Percentiles rank a stretch among this genome's conserved stretches.
These are phyloP conservation scores for Drosophila saltans DNA, from an alignment of 1,140 invertebrate species.

Conservation along the genomic window DNA sequence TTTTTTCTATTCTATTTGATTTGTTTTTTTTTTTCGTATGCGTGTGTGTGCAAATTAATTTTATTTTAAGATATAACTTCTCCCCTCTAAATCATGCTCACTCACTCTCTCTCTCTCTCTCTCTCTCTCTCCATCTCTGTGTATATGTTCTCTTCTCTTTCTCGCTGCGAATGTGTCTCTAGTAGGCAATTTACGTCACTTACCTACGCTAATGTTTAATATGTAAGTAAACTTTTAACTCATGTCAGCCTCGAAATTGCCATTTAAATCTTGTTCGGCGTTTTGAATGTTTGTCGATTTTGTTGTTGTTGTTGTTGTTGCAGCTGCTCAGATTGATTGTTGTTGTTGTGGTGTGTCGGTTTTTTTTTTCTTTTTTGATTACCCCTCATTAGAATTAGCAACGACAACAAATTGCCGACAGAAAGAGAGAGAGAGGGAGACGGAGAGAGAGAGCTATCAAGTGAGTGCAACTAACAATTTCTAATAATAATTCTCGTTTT, in stretches of 20 bases:
- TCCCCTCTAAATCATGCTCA: constrained; percentile 5
- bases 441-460: constrained; percentile 7
- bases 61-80: constrained; percentile 54
- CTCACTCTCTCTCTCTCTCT: not conserved
- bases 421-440: constrained; percentile 22
- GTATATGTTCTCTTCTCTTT: constrained; percentile 8
- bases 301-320: constrained; percentile 33
- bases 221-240: constrained; percentile 34
- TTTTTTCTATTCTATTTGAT: not conserved
- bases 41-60: constrained; percentile 28
- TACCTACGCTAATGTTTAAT: constrained; percentile 79
- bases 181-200: constrained; percentile 45
- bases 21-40: not conserved
- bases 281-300: constrained; percentile 44
- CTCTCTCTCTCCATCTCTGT: not conserved
- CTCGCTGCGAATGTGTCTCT: not conserved
- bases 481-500: constrained; percentile 63
- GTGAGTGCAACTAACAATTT: constrained; percentile 27
- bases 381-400: constrained; percentile 63
- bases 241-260: constrained; percentile 26
- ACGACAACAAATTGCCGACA: constrained; percentile 42
- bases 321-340: constrained; percentile 42
- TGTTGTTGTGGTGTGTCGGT: constrained; percentile 10
- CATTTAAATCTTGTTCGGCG: constrained; percentile 29
- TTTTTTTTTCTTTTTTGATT: constrained; percentile 55